Base-by-base conservation (phyloP, 2,888 invertebrate species). In the Ophion obscuratus region DNA sequence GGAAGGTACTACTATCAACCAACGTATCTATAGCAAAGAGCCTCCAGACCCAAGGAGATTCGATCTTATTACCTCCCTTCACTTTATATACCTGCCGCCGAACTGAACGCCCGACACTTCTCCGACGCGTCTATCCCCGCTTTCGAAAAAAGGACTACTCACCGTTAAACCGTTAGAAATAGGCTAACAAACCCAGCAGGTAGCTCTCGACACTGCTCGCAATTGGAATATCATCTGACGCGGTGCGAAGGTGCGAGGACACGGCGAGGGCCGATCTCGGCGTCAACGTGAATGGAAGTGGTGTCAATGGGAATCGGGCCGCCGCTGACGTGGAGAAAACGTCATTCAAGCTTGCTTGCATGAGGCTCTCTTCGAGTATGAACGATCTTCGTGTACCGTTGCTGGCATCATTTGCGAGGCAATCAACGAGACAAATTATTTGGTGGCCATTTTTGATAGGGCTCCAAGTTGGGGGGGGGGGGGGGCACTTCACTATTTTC, bases 31-130 rank as follows among this genome's bases (percentile, higher is more conserved):
- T 62, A 61, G 31, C 31, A 70, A 78, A 75, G 83, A 73, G 20
- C 73, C 71, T 74, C 80, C 53, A 75, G 81, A 62, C 64, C 62
- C 77, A 66, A 61, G 70, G 61, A 84, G 86, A 86, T 86, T 74
- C 74, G 81, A 86, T 86, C 81, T 81, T 81, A 81, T 86, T 86
- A 79, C 84, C 70, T 83, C 84, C 81, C 71, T 75, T 83, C 83
- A 84, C 78, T 78, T 53, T 53, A 53, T 53, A 53, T 53, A 53
- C 53, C 53, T 53, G 53, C 53, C 84, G 84, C 70, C 81, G 66
- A 61, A 84, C 86, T 71, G 64, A 70, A 70, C 24, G 27, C 75
- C 81, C 81, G 81, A 86, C 84, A 84, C 86, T 84, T 81, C 81
- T 84, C 79, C 81, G 75, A 75, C 77, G 79, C 83, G 79, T 81